Base-by-base conservation (phyloP, 2,888 invertebrate genomes). In the Amphiduros pacificus region DNA sequence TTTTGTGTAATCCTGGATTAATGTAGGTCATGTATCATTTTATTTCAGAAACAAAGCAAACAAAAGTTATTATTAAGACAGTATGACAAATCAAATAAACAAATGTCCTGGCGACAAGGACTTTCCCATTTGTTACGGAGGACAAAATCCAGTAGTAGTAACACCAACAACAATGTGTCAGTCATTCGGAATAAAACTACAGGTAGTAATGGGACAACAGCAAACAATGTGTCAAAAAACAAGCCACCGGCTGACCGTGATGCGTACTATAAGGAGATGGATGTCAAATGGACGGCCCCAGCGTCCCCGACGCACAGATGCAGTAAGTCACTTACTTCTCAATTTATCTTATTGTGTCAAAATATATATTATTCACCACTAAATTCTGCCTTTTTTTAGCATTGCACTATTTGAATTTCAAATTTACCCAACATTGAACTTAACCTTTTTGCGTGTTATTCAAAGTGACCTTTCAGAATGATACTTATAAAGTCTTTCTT, bases 151-250 rank as follows among this genome's bases (percentile, higher is more conserved):
- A 50, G 54, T n/a, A 29, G 60, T 11, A 59, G 62, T 55, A 55
- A 49, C 54, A 59, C 58, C 17, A 62, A 59, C 59, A 62, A 62
- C 62, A 62, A 62, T 44, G 59, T 62, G 36, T 36, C 59, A 28
- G 40, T 59, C 27, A 31, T 41, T 20, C 59, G 59, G 27, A 53
- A 32, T 32, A 59, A 59, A 53, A 52, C 52, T 27, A n/a, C n/a
- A n/a, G n/a, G n/a, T n/a, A 59, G 52, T 53, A 59, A 59, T 41
- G 53, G 57, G 27, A 57, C 50, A 31, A 52, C 53, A 44, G 53
- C 44, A 20, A 62, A 57, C 55, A 49, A 44, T 9, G 40, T 50
- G 44, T 49, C 55, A 48, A 55, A 50, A 40, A 22, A 17, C n/a
- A 32, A 20, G 24, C 20, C 26, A 17, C 22, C 26, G 24, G 26